Conservation (phyloP, 2,888 invertebrate species). For the Coleophora deauratella region DNA sequence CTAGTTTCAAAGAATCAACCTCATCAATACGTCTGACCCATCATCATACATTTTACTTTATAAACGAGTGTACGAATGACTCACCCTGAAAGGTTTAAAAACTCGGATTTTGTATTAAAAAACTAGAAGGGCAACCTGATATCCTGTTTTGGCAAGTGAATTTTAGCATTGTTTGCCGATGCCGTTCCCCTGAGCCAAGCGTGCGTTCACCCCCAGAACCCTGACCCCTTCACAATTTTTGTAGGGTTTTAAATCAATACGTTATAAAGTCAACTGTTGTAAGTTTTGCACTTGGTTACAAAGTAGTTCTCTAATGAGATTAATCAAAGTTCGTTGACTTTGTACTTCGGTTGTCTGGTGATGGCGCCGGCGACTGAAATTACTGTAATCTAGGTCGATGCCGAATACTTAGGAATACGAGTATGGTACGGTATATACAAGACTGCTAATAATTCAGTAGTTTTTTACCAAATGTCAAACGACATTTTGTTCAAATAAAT, state of each 20-base stretch:
- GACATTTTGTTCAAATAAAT: too few relatives aligned
- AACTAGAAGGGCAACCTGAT: slow-evolving; percentile 28
- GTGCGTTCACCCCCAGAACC: slow-evolving; percentile 60
- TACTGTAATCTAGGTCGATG: too few relatives aligned
- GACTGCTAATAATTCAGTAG: too few relatives aligned
- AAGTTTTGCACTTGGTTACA: too few relatives aligned
- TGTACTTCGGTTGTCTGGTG: background rate
- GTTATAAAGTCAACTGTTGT: background rate
- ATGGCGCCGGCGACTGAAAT: background rate
- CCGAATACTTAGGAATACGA: too few relatives aligned
- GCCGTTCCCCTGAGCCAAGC: slow-evolving; percentile 30
- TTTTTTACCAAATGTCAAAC: too few relatives aligned
- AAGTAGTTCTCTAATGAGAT: background rate
- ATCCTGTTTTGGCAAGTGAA: slow-evolving; percentile 49
- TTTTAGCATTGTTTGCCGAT: slow-evolving; percentile 34
- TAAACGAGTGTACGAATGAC: too few relatives aligned
- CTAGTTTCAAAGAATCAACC: too few relatives aligned
- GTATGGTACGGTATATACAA: too few relatives aligned
- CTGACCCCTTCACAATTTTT: slow-evolving; percentile 40
- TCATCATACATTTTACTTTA: too few relatives aligned
- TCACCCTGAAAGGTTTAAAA: slow-evolving; percentile 20
- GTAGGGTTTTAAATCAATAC: slow-evolving; percentile 65
- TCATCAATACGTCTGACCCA: too few relatives aligned
- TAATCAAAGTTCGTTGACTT: slow-evolving; percentile 1
- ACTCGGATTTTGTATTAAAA: slow-evolving; percentile 19